These are phyloP conservation scores for Platalea minor DNA, from an alignment of 2,797 vertebrate genomes.

Conservation along the genomic window DNA sequence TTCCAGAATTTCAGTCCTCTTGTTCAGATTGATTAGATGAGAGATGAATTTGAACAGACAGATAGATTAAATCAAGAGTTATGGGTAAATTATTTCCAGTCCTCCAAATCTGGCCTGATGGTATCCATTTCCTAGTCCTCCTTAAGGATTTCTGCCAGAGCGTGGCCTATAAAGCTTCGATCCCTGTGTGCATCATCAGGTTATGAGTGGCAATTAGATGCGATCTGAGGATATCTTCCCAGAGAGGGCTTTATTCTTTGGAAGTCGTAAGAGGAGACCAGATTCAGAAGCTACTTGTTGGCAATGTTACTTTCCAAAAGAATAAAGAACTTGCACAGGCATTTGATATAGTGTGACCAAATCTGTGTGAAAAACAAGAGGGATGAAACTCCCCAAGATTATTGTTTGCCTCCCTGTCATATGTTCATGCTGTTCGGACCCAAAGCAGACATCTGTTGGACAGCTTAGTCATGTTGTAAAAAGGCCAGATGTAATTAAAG, in stretches of 20 bases:
- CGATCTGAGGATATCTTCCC: background rate
- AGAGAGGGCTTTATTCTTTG: background rate
- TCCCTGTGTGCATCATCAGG: background rate
- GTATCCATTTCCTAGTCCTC: slow-evolving; percentile 58
- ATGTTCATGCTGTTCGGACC: background rate
- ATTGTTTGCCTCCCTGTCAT: slow-evolving; percentile 8
- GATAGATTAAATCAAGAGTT: slow-evolving; percentile 56
- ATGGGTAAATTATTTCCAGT: slow-evolving; percentile 53
- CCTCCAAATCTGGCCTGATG: slow-evolving; percentile 38
- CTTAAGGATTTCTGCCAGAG: slow-evolving; percentile 30
- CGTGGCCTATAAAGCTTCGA: background rate
- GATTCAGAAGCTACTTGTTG: background rate
- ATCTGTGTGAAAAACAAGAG: background rate
- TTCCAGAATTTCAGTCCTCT: slow-evolving; percentile 37
- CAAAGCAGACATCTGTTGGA: slow-evolving; percentile 53
- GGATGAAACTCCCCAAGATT: background rate
- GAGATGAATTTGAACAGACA: slow-evolving; percentile 54
- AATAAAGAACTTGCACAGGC: background rate
- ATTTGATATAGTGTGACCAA: background rate
- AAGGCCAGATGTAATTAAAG: slow-evolving; percentile 44
- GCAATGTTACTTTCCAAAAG: background rate
- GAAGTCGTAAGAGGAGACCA: background rate
- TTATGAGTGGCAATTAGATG: slow-evolving; percentile 8
- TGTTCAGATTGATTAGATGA: slow-evolving; percentile 55
- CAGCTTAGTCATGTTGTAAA: slow-evolving; percentile 41